Conservation (phyloP, 2,113 vertebrate species). For the Mirza zaza region DNA sequence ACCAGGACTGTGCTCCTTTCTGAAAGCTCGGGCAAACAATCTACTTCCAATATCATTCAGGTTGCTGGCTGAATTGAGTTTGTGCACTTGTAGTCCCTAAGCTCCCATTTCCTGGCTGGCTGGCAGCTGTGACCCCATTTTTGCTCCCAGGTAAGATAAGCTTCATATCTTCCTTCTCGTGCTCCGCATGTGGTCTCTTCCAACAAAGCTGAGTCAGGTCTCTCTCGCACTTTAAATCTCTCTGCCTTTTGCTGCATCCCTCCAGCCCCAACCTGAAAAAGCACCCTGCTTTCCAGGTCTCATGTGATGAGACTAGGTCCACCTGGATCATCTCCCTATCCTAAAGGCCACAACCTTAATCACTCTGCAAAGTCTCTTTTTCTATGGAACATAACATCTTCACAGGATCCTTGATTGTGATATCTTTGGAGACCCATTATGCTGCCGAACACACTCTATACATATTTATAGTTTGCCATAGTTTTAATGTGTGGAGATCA, state of each 20-base stretch:
- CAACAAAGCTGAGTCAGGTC: accelerated
- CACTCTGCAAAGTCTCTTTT: not conserved
- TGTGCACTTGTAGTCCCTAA: accelerated
- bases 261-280: not conserved
- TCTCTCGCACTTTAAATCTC: not conserved
- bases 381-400: not conserved
- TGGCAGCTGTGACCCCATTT: not conserved
- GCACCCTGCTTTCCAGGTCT: not conserved
- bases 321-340: not conserved
- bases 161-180: not conserved
- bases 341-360: not conserved
- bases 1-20: not conserved
- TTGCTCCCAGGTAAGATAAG: not conserved
- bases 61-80: not conserved
- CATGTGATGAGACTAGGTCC: not conserved
- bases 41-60: not conserved
- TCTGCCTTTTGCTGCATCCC: not conserved
- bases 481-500: not conserved
- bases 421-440: not conserved
- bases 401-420: not conserved
- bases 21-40: not conserved
- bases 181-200: not conserved
- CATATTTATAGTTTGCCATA: not conserved
- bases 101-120: too few relatives aligned
- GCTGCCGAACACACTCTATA: not conserved